These are phyloP conservation scores for Nephila pilipes DNA, from an alignment of 1,140 invertebrate genomes.

Conservation along the genomic window DNA sequence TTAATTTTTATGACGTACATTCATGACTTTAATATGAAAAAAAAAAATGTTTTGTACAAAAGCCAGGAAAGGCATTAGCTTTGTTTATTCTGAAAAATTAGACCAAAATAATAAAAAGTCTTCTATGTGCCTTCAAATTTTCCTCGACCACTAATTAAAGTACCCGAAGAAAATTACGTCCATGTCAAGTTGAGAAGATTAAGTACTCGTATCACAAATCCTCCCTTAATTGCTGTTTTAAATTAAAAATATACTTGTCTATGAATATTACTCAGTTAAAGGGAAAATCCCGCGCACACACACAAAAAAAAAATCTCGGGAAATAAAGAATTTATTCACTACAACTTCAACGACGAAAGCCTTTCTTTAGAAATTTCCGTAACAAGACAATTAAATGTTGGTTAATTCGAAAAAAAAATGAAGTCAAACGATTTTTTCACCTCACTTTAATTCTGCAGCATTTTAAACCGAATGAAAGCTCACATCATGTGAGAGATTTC, in stretches of 20 bases:
- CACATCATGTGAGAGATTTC: neutral
- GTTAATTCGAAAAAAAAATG: neutral
- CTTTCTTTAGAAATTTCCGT: neutral
- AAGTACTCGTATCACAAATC: slow-evolving; percentile 67
- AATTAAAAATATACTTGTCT: slow-evolving; percentile 44
- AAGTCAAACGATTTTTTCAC: neutral
- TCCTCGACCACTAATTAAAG: slow-evolving; percentile 72
- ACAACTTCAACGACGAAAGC: slow-evolving; percentile 28
- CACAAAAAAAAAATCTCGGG: neutral
- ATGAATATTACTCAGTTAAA: slow-evolving; percentile 27
- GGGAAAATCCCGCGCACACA: neutral
- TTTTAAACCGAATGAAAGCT: neutral
- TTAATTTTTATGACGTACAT: neutral
- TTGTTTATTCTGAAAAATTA: slow-evolving; percentile 22
- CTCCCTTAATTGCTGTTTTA: slow-evolving; percentile 73
- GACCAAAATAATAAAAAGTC: slow-evolving; percentile 2
- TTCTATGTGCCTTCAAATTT: slow-evolving; percentile 7
- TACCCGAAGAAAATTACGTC: slow-evolving; percentile 55
- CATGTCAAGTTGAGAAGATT: slow-evolving; percentile 56
- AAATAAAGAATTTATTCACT: neutral
- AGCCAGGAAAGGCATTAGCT: neutral
- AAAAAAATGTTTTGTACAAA: neutral
- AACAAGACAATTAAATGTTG: slow-evolving; percentile 64
- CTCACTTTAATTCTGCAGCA: neutral
- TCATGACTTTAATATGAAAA: neutral